Conservation (phyloP, 2,888 invertebrate species). For the Napeogenes inachia region DNA sequence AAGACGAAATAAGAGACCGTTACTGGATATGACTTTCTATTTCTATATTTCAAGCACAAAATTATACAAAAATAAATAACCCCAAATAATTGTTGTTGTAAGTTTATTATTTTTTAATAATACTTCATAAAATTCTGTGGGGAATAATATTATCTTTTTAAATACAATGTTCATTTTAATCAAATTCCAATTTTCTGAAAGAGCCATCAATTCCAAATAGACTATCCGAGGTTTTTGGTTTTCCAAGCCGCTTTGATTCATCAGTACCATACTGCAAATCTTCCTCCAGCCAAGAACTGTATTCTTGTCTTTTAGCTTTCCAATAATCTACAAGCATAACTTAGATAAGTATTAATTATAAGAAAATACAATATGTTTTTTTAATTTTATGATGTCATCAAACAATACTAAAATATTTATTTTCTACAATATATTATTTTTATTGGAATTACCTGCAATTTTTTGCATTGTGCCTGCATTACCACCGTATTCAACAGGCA, state of each 20-base stretch:
- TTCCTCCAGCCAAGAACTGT: slow-evolving; percentile 62
- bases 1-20: too few species aligned
- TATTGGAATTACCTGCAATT: slow-evolving; percentile 24
- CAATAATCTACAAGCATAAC: slow-evolving; percentile 31
- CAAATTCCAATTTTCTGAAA: slow-evolving; percentile 51
- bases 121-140: too few species aligned
- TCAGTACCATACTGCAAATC: slow-evolving; percentile 52
- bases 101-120: too few species aligned
- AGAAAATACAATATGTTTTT: neutral
- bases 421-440: too few species aligned
- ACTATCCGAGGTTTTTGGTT: slow-evolving; percentile 62
- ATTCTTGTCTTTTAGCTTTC: slow-evolving; percentile 58
- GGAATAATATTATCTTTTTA: too few species aligned
- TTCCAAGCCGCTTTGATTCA: slow-evolving; percentile 66
- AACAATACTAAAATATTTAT: too few species aligned
- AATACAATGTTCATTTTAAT: slow-evolving; percentile 15
- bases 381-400: too few species aligned
- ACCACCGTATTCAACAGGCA: slow-evolving; percentile 79
- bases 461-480: slow-evolving; percentile 60
- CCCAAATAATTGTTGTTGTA: too few species aligned
- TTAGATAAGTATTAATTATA: neutral
- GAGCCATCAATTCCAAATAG: slow-evolving; percentile 68
- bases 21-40: too few species aligned
- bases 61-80: too few species aligned
- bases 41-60: too few species aligned